Conservation (phyloP, 2,888 invertebrate species). For the Unio pictorum region DNA sequence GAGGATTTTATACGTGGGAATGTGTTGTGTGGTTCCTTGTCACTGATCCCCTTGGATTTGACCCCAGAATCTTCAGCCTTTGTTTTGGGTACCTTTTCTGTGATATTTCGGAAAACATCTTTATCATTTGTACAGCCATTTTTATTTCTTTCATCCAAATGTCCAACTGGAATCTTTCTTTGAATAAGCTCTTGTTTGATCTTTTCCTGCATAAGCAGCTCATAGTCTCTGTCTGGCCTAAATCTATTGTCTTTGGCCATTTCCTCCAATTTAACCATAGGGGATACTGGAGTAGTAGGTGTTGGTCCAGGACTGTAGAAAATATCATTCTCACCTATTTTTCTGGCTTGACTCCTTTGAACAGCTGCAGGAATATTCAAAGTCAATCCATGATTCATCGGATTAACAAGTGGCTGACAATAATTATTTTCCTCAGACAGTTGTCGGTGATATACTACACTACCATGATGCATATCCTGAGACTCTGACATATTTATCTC, state of each 20-base stretch:
- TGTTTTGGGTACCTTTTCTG: background rate
- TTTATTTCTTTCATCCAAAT: constrained; percentile 2
- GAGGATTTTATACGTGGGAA: constrained; percentile 44
- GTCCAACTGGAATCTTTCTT: constrained; percentile 4
- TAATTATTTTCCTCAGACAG: constrained; percentile 29
- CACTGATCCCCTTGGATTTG: constrained; percentile 4
- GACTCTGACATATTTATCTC: constrained; percentile 6
- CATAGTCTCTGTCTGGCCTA: constrained; percentile 42
- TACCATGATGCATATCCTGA: constrained; percentile 17
- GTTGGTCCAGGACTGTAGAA: constrained; percentile 43
- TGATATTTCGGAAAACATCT: background rate
- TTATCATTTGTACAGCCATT: background rate
- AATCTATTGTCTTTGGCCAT: constrained; percentile 33
- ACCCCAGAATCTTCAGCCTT: constrained; percentile 3
- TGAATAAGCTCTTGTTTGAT: constrained; percentile 31
- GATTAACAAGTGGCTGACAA: constrained; percentile 13
- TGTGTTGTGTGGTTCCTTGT: constrained; percentile 39
- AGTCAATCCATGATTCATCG: constrained; percentile 21
- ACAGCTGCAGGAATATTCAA: constrained; percentile 23
- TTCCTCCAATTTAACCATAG: constrained; percentile 41
- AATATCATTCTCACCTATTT: constrained; percentile 11
- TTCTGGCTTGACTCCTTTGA: constrained; percentile 8
- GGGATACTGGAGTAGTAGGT: constrained; percentile 28
- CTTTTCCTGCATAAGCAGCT: constrained; percentile 45
- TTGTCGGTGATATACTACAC: constrained; percentile 24